Evolutionary conservation across 2,113 vertebrate species (phyloP), one percentile per base, ranked within the genome.

Genomic region (Engystomops pustulosus): DNA sequence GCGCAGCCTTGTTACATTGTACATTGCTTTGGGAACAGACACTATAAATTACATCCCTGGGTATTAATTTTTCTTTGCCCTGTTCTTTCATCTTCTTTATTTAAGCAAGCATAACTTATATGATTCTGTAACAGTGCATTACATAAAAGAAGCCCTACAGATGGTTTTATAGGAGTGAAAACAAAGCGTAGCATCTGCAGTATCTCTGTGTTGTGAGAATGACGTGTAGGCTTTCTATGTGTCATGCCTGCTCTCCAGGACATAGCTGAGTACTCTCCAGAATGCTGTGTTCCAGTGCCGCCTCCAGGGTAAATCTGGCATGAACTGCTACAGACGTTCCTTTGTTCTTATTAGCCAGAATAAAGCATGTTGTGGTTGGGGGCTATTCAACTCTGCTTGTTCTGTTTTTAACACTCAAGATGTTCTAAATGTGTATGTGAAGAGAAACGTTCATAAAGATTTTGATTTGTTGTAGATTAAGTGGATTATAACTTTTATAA

Each of bases 171-270:
- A 44, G 70, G 30, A 80, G 62, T 58, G 36, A 72, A 60, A 69
- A 80, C 30, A 80, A 70, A 82, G 10, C 41, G 15, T 30, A 60
- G 79, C 79, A 68, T 68, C 60, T 80, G 62, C 36, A 60, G 68
- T 44, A 25, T 82, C 49, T 70, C n/a, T 38, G 49, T 79, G 17
- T 72, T 71, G 68, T 36, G 51, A 41, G 80, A n/a, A 30, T 72
- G 68, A 44, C 20, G 68, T 72, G 69, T 82, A 41, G 80, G 68
- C 49, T 44, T 32, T 72, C 68, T 14, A 25, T 82, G 80, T 72
- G 80, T 82, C 80, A 82, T 82, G 51, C 34, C 69, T 60, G 80
- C 51, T 72, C 80, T 60, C 49, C 80, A 72, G 36, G 80, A 81
- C 65, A 55, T 36, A 81, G 67, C 47, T 17, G 79, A 70, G 45